A percentile compares a stretch with the other conserved stretches of the same genome.
Evolutionary conservation across 2,113 vertebrate species (phyloP).

Genomic region (Bujurquina vittata): DNA sequence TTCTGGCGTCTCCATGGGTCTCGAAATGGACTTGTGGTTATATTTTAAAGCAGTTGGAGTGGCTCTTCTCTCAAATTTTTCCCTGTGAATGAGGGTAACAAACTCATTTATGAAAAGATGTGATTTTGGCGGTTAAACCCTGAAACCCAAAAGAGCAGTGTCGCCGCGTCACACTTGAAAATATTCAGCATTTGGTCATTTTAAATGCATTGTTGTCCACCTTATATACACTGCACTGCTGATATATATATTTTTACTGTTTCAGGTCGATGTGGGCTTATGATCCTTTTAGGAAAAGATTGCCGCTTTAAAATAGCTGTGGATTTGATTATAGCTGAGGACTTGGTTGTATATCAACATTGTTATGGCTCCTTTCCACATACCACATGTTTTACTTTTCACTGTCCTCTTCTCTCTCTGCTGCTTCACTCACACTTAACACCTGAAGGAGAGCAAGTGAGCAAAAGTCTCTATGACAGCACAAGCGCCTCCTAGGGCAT

Average conservation of each 20-base stretch:
- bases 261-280: background rate
- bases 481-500: slow-evolving; percentile 22
- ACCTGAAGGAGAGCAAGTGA: slow-evolving; percentile 10
- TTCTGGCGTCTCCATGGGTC: slow-evolving; percentile 45
- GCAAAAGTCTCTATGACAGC: slow-evolving; percentile 1
- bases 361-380: slow-evolving; percentile 14
- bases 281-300: slow-evolving; percentile 14
- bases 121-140: slow-evolving; percentile 36
- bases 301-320: slow-evolving; percentile 24
- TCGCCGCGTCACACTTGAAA: background rate
- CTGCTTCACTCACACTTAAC: background rate
- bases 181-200: slow-evolving; percentile 15
- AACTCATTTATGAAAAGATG: slow-evolving; percentile 43
- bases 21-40: slow-evolving; percentile 64
- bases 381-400: slow-evolving; percentile 5
- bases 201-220: slow-evolving; percentile 14
- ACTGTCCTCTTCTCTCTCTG: background rate
- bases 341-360: slow-evolving; percentile 19
- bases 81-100: slow-evolving; percentile 42
- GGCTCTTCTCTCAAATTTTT: slow-evolving; percentile 47
- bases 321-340: slow-evolving; percentile 25
- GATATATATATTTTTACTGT: background rate
- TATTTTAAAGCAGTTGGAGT: slow-evolving; percentile 50
- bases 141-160: slow-evolving; percentile 29
- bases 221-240: background rate